Conservation (phyloP, 2,888 invertebrate genomes). For the Terebella lapidaria region DNA sequence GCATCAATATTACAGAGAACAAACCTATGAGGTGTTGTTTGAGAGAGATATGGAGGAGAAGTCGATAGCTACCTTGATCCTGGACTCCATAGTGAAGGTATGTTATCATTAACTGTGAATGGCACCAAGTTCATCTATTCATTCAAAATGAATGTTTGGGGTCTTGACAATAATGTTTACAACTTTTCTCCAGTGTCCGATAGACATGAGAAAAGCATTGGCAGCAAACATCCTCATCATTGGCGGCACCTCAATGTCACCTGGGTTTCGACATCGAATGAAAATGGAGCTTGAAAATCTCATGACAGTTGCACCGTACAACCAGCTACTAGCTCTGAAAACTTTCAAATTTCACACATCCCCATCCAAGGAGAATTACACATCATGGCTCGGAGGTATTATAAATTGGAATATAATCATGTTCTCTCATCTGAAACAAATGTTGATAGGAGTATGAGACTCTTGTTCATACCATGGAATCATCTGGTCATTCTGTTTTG, state of each 20-base stretch:
- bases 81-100: conserved; percentile 65
- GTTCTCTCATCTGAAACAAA: no score
- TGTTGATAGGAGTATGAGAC: no score
- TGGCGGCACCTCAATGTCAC: conserved; percentile 79
- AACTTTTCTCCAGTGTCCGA: conserved; percentile 63
- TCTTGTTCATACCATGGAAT: no score
- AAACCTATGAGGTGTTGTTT: conserved; percentile 26
- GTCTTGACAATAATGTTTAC: no score
- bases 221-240: conserved; percentile 79
- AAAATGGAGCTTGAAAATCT: conserved; percentile 70
- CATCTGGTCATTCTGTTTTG: no score
- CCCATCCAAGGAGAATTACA: conserved; percentile 75
- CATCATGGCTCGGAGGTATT: conserved; percentile 78
- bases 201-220: conserved; percentile 73
- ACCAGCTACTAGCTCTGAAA: conserved; percentile 61
- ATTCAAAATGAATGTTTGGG: no score
- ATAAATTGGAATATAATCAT: no score
- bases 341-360: conserved; percentile 75
- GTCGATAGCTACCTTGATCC: conserved; percentile 76
- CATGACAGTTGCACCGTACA: conserved; percentile 55
- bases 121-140: no score
- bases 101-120: no score
- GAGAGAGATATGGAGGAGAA: conserved; percentile 71
- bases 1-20: conserved; percentile 25
- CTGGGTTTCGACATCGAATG: conserved; percentile 77